Conservation (phyloP, 2,113 vertebrate species). For the Mungos mungo region DNA sequence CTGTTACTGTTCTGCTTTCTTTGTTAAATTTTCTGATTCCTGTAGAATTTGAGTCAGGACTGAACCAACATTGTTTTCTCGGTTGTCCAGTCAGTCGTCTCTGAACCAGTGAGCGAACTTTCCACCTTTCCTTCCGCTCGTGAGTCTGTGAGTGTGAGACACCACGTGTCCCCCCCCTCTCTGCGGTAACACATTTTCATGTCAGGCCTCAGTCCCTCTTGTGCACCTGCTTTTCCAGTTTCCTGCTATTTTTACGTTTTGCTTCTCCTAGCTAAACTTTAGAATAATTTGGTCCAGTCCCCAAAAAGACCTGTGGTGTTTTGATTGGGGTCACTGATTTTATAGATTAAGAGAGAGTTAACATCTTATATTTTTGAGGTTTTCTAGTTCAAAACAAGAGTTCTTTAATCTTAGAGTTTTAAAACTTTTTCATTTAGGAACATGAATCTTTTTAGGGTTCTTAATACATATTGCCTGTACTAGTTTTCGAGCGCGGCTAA, state of each 20-base stretch:
- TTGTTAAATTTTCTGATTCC: background rate
- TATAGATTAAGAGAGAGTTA: background rate
- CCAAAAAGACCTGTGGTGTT: background rate
- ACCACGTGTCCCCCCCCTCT: background rate
- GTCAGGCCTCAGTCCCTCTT: no score
- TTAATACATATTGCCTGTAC: background rate
- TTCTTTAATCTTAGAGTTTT: background rate
- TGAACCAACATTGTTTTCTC: background rate
- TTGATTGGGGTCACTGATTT: background rate
- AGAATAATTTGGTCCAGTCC: background rate
- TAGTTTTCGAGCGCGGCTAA: background rate
- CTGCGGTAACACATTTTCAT: rapidly evolving
- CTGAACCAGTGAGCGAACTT: background rate
- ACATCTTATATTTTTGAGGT: background rate
- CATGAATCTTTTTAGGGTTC: background rate
- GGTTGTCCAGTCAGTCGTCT: background rate
- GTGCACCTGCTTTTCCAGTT: background rate
- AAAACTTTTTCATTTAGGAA: background rate
- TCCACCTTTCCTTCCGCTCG: background rate
- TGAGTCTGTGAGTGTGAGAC: background rate
- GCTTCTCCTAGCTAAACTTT: background rate
- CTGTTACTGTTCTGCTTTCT: background rate
- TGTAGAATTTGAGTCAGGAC: background rate
- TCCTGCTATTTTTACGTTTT: background rate
- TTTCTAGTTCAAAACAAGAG: background rate